phyloP scores from a whole-genome alignment of 2,888 invertebrate species.

The Nymphalis polychloros region DNA sequence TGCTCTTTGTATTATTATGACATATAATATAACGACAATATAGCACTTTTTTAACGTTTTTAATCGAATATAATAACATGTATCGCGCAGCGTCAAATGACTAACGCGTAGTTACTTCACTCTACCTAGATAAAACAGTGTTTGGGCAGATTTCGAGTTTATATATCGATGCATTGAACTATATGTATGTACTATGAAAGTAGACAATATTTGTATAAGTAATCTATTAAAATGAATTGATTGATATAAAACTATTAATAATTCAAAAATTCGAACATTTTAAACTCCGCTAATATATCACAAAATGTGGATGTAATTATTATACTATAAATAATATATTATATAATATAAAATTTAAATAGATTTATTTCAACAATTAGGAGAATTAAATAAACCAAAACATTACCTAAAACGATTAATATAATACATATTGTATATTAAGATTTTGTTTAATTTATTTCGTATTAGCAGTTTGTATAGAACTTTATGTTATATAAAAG shows the following conservation, averaged over 20 bases:
- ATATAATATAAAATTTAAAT: background rate
- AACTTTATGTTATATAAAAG: conserved; percentile 51
- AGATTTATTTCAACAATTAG: conserved; percentile 6
- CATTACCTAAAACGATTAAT: conserved; percentile 38
- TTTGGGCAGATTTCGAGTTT: no score
- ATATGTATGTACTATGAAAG: conserved; percentile 40
- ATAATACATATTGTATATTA: conserved; percentile 38
- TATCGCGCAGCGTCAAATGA: no score
- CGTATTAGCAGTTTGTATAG: conserved; percentile 56
- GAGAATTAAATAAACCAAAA: background rate
- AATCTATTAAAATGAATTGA: conserved; percentile 47
- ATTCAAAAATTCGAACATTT: conserved; percentile 6
- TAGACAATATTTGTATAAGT: conserved; percentile 75
- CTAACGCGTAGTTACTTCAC: no score
- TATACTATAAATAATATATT: conserved; percentile 2
- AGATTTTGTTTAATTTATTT: conserved; percentile 28
- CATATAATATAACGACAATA: no score
- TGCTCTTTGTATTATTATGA: no score
- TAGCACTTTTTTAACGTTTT: no score
- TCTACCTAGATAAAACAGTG: no score
- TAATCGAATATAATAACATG: no score
- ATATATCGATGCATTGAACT: conserved; percentile 15
- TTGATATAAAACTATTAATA: conserved; percentile 27
- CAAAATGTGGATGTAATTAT: conserved; percentile 4
- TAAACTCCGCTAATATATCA: conserved; percentile 4